phyloP scores from a whole-genome alignment of 2,888 invertebrate genomes.

The Pseudolycoriella hygida region DNA sequence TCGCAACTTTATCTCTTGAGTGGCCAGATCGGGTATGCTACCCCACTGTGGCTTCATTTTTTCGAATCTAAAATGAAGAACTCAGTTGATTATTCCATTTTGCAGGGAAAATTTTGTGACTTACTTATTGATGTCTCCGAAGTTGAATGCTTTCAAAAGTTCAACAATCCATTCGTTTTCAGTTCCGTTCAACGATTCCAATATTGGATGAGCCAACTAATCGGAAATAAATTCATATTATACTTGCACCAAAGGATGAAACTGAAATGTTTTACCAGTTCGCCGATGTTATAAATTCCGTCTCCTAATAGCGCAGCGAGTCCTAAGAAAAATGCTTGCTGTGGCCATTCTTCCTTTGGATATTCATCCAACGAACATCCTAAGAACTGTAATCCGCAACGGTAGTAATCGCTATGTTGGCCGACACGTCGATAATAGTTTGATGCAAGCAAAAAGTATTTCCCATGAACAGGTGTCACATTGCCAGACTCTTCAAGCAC shows the following conservation, averaged over 20 bases:
- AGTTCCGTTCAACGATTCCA: constrained; percentile 67
- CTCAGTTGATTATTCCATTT: neutral
- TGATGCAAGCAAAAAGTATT: constrained; percentile 84
- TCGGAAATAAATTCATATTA: constrained; percentile 9
- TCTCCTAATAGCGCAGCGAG: constrained; percentile 88
- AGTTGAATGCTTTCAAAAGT: constrained; percentile 70
- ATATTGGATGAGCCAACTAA: constrained; percentile 85
- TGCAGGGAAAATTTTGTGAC: constrained; percentile 12
- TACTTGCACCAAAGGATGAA: neutral
- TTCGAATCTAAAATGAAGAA: constrained; percentile 34
- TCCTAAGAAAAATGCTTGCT: constrained; percentile 79
- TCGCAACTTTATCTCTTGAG: constrained; percentile 61
- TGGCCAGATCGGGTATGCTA: constrained; percentile 64
- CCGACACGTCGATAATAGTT: constrained; percentile 70
- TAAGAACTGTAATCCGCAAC: constrained; percentile 71
- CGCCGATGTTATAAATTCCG: constrained; percentile 93
- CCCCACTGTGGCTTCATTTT: constrained; percentile 56
- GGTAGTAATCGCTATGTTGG: constrained; percentile 88
- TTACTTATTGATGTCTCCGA: constrained; percentile 58
- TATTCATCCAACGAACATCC: constrained; percentile 57
- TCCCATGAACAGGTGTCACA: constrained; percentile 81
- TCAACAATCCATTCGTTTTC: constrained; percentile 77
- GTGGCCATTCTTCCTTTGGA: constrained; percentile 43
- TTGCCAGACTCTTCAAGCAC: constrained; percentile 81
- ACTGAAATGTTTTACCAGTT: constrained; percentile 42